Percentiles rank a stretch among this genome's conserved stretches.
phyloP scores from a whole-genome alignment of 35 echinoderm and acorn worm species.

The Amphiura filiformis region DNA sequence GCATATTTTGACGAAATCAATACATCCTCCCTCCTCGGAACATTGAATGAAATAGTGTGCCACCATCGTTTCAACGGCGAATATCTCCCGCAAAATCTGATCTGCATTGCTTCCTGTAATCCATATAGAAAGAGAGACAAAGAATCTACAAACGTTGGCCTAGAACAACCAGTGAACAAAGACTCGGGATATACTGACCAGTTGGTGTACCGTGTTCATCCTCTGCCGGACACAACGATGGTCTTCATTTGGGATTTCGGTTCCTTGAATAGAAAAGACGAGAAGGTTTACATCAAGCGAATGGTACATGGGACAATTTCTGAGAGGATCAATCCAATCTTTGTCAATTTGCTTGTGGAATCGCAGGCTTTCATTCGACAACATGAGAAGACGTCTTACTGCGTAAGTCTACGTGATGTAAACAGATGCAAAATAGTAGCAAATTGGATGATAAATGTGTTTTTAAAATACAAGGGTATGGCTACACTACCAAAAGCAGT shows the following conservation, averaged over 20 bases:
- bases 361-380: constrained; percentile 28
- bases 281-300: constrained; percentile 16
- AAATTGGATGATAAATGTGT: constrained; percentile 8
- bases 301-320: background rate
- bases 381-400: background rate
- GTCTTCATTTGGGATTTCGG: constrained; percentile 39
- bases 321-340: background rate
- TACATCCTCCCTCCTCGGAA: constrained; percentile 19
- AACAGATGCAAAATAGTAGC: constrained; percentile 18
- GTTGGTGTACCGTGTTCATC: constrained; percentile 43
- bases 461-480: background rate
- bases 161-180: too few relatives aligned
- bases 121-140: background rate
- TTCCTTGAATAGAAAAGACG: constrained; percentile 25
- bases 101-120: constrained; percentile 34
- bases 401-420: constrained; percentile 34
- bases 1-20: constrained; percentile 38
- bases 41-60: constrained; percentile 36
- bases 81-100: background rate
- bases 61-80: constrained; percentile 9
- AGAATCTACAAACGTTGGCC: too few relatives aligned
- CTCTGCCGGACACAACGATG: constrained; percentile 42
- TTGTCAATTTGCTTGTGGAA: constrained; percentile 15
- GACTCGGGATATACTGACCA: too few relatives aligned
- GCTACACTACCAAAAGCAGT: background rate